Conservation (phyloP, 2,113 vertebrate species). For the Uria lomvia region DNA sequence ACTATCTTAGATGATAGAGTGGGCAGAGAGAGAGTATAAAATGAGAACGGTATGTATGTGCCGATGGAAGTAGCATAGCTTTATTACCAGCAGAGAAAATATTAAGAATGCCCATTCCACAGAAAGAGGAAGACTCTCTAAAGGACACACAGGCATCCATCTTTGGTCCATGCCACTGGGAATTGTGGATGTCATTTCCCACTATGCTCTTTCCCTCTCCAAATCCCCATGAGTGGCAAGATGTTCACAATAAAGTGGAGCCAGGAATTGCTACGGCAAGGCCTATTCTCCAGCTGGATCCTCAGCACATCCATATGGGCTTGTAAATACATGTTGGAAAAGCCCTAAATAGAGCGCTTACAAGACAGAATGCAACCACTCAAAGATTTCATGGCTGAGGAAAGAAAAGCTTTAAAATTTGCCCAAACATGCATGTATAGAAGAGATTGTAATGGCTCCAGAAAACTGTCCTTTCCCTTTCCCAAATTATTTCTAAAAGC, state of each 20-base stretch:
- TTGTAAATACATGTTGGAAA: constrained; percentile 69
- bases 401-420: constrained; percentile 34
- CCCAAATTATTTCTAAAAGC: constrained; percentile 16
- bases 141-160: neutral
- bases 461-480: constrained; percentile 17
- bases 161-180: neutral
- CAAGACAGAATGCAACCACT: constrained; percentile 39
- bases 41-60: neutral
- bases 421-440: neutral
- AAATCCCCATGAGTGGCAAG: neutral
- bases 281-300: constrained; percentile 26
- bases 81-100: neutral
- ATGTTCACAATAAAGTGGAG: constrained; percentile 26
- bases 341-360: constrained; percentile 63
- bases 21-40: neutral
- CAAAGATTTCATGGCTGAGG: constrained; percentile 6
- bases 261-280: constrained; percentile 46
- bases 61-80: neutral
- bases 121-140: neutral
- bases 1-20: neutral
- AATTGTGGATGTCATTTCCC: neutral
- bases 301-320: constrained; percentile 39
- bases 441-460: constrained; percentile 11
- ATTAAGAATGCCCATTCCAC: neutral
- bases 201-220: neutral